Conservation (phyloP, 2,797 vertebrate genomes). For the Liasis olivaceus region DNA sequence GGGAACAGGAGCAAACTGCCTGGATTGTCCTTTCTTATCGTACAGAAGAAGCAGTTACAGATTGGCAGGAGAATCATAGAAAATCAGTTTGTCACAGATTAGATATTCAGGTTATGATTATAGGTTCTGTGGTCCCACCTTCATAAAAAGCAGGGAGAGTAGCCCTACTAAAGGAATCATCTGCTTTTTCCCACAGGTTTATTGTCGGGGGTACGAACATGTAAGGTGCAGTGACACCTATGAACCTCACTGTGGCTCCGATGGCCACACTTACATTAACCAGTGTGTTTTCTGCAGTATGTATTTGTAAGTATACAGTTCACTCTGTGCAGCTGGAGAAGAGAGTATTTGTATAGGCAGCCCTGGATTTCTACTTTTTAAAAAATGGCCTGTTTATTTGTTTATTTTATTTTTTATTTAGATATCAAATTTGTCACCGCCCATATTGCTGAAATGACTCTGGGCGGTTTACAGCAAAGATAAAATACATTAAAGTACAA, state of each 20-base stretch:
- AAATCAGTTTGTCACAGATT: not conserved
- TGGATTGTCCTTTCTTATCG: too few species aligned
- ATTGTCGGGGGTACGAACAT: fast-evolving
- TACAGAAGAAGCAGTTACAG: not conserved
- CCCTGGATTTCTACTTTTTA: not conserved
- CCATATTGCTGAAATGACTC: too few species aligned
- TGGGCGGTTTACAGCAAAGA: too few species aligned
- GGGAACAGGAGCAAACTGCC: not conserved
- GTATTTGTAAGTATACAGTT: conserved; percentile 26
- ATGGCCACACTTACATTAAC: conserved; percentile 48
- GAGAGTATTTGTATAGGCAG: not conserved
- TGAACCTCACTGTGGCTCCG: conserved; percentile 38
- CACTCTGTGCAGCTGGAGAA: not conserved
- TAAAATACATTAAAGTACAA: too few species aligned
- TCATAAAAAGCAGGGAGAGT: not conserved
- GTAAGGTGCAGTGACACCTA: not conserved
- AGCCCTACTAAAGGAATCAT: not conserved
- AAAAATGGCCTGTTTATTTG: not conserved
- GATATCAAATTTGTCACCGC: too few species aligned
- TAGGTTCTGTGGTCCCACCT: not conserved
- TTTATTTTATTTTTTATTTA: too few species aligned
- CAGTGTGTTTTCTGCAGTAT: not conserved
- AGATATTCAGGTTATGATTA: too few species aligned
- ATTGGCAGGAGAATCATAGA: not conserved
- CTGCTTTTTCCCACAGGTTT: conserved; percentile 7